These are phyloP conservation scores for Andrena minutula DNA, from an alignment of 2,888 invertebrate species.

Conservation along the genomic window DNA sequence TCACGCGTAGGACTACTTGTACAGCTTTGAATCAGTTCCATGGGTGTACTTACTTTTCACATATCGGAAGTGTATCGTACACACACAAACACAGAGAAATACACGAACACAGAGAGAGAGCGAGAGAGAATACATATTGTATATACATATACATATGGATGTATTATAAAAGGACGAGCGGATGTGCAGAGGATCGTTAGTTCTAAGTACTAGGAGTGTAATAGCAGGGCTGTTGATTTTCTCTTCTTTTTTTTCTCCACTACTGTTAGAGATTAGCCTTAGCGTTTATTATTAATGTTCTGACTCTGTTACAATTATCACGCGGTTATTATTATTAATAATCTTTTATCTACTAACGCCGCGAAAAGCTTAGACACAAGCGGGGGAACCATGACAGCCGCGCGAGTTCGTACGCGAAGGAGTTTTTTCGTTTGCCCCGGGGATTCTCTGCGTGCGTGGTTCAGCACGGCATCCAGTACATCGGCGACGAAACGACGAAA, in stretches of 20 bases:
- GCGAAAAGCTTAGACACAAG: constrained; percentile 60
- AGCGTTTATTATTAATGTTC: constrained; percentile 45
- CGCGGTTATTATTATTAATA: constrained; percentile 30
- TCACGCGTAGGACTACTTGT: constrained; percentile 54
- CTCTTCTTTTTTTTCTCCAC: constrained; percentile 46
- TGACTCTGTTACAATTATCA: constrained; percentile 24
- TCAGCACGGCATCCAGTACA: constrained; percentile 20
- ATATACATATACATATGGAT: constrained; percentile 60
- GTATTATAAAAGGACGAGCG: constrained; percentile 67
- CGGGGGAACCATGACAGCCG: constrained; percentile 79
- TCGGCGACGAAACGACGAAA: constrained; percentile 29
- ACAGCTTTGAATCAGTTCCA: constrained; percentile 75
- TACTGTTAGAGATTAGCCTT: constrained; percentile 72
- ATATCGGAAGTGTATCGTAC: constrained; percentile 74
- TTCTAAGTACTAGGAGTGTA: constrained; percentile 68
- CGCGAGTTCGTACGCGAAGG: constrained; percentile 44
- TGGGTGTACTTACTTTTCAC: constrained; percentile 79
- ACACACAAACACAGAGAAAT: constrained; percentile 37
- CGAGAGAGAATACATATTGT: constrained; percentile 52
- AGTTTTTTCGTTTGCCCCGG: constrained; percentile 24
- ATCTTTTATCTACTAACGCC: constrained; percentile 56
- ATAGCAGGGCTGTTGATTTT: constrained; percentile 75
- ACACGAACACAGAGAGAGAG: background rate
- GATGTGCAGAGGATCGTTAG: constrained; percentile 56
- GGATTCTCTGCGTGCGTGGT: constrained; percentile 22